Conservation (phyloP, 1,140 invertebrate species). For the Fopius arisanus region DNA sequence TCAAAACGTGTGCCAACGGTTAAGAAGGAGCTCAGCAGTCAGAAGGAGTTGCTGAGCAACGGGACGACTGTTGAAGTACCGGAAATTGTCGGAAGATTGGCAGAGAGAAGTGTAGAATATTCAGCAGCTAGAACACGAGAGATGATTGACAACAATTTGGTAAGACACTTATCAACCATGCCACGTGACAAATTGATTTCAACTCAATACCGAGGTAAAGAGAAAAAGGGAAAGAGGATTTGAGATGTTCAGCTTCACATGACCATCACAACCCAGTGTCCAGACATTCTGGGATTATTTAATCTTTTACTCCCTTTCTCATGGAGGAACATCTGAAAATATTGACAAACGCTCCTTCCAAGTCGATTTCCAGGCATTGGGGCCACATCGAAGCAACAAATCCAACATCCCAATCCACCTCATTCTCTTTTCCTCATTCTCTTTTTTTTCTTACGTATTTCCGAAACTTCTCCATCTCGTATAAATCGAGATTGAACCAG, state of each 20-base stretch:
- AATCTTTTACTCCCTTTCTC: too few species aligned
- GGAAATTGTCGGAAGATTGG: conserved; percentile 40
- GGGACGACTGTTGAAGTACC: conserved; percentile 40
- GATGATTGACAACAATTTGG: conserved; percentile 22
- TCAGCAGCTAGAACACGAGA: not conserved
- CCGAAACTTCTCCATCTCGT: not conserved
- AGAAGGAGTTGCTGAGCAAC: conserved; percentile 53
- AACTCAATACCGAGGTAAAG: not conserved
- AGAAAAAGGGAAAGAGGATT: not conserved
- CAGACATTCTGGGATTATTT: too few species aligned
- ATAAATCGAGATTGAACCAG: not conserved
- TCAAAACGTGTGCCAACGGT: conserved; percentile 56
- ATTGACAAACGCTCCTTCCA: not conserved
- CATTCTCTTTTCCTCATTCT: not conserved
- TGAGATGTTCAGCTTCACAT: not conserved
- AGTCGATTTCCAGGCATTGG: not conserved
- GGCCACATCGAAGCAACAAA: not conserved
- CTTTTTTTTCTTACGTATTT: not conserved
- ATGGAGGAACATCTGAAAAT: not conserved
- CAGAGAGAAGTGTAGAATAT: conserved; percentile 25
- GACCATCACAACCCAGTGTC: too few species aligned
- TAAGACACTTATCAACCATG: not conserved
- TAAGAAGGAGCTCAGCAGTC: conserved; percentile 57
- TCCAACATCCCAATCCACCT: not conserved
- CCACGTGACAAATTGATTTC: not conserved